These are phyloP conservation scores for Excalfactoria chinensis DNA, from an alignment of 2,113 vertebrate species.

Conservation along the genomic window DNA sequence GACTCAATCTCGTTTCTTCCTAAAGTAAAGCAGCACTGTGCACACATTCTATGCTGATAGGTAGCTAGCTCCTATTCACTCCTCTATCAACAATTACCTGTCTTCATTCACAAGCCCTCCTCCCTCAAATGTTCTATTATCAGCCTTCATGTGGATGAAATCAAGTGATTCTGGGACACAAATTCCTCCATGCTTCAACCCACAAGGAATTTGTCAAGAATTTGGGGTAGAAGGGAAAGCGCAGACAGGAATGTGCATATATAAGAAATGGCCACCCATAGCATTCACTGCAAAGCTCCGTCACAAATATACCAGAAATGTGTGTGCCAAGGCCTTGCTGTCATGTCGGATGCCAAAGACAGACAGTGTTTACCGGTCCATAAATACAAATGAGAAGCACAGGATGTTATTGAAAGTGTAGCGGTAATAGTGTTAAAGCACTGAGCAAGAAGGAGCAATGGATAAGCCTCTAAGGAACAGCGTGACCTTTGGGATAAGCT, in stretches of 20 bases:
- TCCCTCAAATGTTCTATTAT: not conserved
- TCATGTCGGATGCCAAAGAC: fast-evolving
- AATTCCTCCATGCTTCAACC: not conserved
- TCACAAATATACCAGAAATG: fast-evolving
- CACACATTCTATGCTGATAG: not conserved
- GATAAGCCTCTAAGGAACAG: not conserved
- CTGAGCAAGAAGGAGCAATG: not conserved
- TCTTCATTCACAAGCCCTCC: not conserved
- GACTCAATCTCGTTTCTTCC: not conserved
- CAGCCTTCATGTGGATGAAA: not conserved
- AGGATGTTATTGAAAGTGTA: not conserved
- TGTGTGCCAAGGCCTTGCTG: fast-evolving
- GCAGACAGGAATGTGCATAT: fast-evolving
- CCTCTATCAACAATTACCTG: not conserved
- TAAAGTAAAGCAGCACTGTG: not conserved
- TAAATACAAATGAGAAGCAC: not conserved
- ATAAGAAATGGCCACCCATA: fast-evolving
- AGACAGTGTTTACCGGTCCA: not conserved
- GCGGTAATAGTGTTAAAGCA: not conserved
- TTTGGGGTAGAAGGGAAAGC: not conserved
- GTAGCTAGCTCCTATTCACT: not conserved
- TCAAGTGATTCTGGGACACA: too few species aligned
- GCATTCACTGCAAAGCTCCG: not conserved
- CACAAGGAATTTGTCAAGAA: not conserved
- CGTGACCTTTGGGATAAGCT: not conserved